Conservation (phyloP, 1,140 invertebrate genomes). For the Aphidius ervi region DNA sequence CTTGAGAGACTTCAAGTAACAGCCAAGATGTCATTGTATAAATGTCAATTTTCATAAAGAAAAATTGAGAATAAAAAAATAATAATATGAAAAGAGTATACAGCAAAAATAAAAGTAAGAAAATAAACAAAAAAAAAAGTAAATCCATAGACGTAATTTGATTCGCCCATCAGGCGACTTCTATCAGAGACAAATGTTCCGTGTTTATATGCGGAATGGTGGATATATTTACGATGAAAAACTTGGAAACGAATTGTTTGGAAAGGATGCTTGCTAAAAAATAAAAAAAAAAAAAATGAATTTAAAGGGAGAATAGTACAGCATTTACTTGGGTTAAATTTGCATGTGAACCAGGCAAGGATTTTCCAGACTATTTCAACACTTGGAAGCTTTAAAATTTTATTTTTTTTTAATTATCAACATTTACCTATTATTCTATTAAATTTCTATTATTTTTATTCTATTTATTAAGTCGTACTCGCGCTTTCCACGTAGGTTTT, state of each 20-base stretch:
- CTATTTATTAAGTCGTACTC: no score
- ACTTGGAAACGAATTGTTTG: background rate
- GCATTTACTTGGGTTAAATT: background rate
- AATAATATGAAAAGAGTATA: background rate
- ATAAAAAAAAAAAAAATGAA: no score
- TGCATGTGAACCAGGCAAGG: background rate
- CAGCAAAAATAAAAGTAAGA: no score
- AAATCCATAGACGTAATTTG: background rate
- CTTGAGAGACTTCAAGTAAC: no score
- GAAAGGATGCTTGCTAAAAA: background rate
- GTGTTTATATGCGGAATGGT: background rate
- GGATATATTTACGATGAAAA: background rate
- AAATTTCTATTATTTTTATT: no score
- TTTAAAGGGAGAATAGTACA: background rate
- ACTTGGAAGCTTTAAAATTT: no score
- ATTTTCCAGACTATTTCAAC: no score
- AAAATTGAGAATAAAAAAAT: background rate
- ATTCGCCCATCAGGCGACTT: background rate
- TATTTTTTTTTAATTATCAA: no score
- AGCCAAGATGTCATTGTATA: background rate
- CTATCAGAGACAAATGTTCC: background rate
- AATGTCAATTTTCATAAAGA: constrained; percentile 6
- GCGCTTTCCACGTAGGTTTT: no score
- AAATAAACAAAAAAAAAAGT: background rate
- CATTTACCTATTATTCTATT: no score